phyloP scores from a whole-genome alignment of 2,113 vertebrate species.

The Vimba vimba region DNA sequence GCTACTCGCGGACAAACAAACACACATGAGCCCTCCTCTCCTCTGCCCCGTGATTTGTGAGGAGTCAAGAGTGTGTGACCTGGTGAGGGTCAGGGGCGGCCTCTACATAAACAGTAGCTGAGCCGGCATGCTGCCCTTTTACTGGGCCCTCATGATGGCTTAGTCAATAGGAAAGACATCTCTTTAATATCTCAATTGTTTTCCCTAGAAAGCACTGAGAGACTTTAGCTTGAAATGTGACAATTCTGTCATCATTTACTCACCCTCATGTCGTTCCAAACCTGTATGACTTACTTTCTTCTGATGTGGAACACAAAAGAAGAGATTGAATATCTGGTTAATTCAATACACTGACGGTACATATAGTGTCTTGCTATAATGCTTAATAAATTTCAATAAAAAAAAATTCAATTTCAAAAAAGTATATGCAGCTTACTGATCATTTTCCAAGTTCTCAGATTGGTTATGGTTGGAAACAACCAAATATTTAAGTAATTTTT shows the following conservation, averaged over 20 bases:
- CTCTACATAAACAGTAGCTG: constrained; percentile 65
- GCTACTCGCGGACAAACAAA: constrained; percentile 14
- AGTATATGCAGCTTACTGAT: neutral
- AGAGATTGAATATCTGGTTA: neutral
- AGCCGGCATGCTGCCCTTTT: constrained; percentile 55
- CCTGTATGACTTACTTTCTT: neutral
- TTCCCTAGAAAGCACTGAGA: neutral
- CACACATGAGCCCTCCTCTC: constrained; percentile 41
- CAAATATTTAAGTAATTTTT: neutral
- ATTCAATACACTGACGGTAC: neutral
- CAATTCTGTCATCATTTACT: neutral
- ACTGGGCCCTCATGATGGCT: constrained; percentile 59
- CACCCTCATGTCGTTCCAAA: neutral
- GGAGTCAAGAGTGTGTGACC: constrained; percentile 55
- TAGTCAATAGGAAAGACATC: neutral
- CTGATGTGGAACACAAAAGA: neutral
- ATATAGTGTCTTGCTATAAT: neutral
- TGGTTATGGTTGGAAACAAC: neutral
- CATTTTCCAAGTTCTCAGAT: neutral
- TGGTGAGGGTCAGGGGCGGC: constrained; percentile 58
- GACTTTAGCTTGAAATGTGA: neutral
- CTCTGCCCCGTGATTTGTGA: constrained; percentile 42
- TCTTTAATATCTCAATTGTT: neutral
- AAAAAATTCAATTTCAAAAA: too few relatives aligned
- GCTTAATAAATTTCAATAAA: too few relatives aligned